phyloP scores from a whole-genome alignment of 92 coral and sea anemone species.

The Nematostella vectensis region DNA sequence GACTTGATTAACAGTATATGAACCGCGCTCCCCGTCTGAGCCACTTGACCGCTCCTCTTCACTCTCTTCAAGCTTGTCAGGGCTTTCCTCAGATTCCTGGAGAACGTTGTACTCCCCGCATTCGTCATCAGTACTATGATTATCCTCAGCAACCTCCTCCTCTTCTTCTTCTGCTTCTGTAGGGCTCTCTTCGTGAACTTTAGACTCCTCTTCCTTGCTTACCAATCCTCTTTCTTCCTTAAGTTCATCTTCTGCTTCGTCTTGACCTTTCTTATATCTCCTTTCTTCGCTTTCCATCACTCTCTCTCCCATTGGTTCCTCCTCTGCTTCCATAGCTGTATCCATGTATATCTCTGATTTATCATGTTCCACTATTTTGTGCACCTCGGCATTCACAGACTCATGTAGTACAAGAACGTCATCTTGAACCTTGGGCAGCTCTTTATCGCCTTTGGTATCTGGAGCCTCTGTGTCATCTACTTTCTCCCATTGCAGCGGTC shows the following conservation, averaged over 20 bases:
- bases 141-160: slow-evolving; percentile 7
- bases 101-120: not conserved
- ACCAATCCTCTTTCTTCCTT: not conserved
- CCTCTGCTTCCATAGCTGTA: not conserved
- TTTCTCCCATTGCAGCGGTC: not conserved
- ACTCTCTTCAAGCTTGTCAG: slow-evolving; percentile 18
- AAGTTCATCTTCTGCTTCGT: too few species aligned
- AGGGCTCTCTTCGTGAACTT: too few species aligned
- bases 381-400: slow-evolving; percentile 1
- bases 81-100: slow-evolving; percentile 25
- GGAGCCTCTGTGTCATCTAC: not conserved
- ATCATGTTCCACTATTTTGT: too few species aligned
- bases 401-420: slow-evolving; percentile 3
- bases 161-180: slow-evolving; percentile 1
- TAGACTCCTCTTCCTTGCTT: too few species aligned
- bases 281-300: not conserved
- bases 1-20: not conserved
- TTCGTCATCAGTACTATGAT: slow-evolving; percentile 4
- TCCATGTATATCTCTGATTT: too few species aligned
- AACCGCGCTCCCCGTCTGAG: not conserved
- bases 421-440: not conserved
- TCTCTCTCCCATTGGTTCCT: not conserved
- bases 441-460: not conserved
- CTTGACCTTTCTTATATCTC: not conserved
- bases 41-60: slow-evolving; percentile 8